Conservation (phyloP, 2,797 vertebrate genomes). For the Arvicola amphibius region DNA sequence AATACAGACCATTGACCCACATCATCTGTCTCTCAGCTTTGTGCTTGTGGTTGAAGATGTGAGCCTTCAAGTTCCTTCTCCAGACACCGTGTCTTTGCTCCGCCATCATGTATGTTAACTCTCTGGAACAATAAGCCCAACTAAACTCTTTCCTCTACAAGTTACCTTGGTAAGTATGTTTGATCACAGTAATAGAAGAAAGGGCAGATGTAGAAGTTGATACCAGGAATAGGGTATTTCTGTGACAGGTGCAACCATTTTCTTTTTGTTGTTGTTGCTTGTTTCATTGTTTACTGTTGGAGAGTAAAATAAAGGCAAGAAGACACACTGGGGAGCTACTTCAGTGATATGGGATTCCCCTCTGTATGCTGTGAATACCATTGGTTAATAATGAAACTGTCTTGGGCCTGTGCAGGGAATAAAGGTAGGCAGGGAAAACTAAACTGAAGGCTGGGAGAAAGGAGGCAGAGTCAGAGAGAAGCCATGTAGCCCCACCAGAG, state of each 20-base stretch:
- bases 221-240: background rate
- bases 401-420: too few relatives aligned
- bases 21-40: background rate
- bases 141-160: background rate
- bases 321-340: background rate
- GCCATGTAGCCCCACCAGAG: too few relatives aligned
- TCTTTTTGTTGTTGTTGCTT: background rate
- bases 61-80: background rate
- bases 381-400: too few relatives aligned
- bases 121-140: background rate
- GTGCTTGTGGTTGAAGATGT: background rate
- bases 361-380: too few relatives aligned
- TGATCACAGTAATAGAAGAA: background rate
- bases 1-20: too few relatives aligned
- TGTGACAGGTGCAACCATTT: background rate
- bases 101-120: background rate
- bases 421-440: too few relatives aligned
- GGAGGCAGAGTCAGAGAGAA: too few relatives aligned
- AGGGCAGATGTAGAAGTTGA: background rate
- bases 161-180: background rate
- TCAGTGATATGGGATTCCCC: background rate
- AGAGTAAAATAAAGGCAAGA: background rate
- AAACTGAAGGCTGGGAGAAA: too few relatives aligned
- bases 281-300: background rate
- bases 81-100: background rate